Evolutionary conservation across 2,888 invertebrate species (phyloP).

Genomic region (Exocentrus adspersus): DNA sequence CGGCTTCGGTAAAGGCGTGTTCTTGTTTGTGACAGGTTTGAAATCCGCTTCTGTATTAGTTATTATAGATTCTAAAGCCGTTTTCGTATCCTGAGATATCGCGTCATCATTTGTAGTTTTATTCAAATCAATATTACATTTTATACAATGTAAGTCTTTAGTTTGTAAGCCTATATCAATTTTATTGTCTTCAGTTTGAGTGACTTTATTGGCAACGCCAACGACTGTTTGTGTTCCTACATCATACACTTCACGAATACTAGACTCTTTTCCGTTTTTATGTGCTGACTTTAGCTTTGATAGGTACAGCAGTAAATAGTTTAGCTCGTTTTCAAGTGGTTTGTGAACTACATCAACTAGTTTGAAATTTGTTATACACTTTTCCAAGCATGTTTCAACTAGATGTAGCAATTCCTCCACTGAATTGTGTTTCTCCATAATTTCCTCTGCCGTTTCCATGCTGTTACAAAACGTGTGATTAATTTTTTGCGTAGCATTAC

Average conservation of each 20-base stretch:
- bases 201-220: not conserved
- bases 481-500: slow-evolving; percentile 2
- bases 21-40: slow-evolving; percentile 4
- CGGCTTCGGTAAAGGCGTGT: not conserved
- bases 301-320: not conserved
- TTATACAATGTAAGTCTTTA: not conserved
- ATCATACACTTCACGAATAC: not conserved
- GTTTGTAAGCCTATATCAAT: slow-evolving; percentile 5
- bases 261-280: not conserved
- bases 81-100: not conserved
- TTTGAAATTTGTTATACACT: not conserved
- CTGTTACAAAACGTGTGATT: not conserved
- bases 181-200: slow-evolving; percentile 4
- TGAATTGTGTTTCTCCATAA: not conserved
- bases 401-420: not conserved
- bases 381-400: not conserved
- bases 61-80: not conserved
- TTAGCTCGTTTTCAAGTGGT: slow-evolving; percentile 1
- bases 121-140: not conserved
- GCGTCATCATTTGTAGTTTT: not conserved
- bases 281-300: slow-evolving; percentile 3
- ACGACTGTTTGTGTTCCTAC: slow-evolving; percentile 3
- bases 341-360: not conserved
- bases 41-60: not conserved
- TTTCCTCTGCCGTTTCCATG: not conserved